Percentiles rank a stretch among this genome's conserved stretches.
These are phyloP conservation scores for Neelides sp. DNA, from an alignment of 1,140 invertebrate genomes.

Conservation along the genomic window DNA sequence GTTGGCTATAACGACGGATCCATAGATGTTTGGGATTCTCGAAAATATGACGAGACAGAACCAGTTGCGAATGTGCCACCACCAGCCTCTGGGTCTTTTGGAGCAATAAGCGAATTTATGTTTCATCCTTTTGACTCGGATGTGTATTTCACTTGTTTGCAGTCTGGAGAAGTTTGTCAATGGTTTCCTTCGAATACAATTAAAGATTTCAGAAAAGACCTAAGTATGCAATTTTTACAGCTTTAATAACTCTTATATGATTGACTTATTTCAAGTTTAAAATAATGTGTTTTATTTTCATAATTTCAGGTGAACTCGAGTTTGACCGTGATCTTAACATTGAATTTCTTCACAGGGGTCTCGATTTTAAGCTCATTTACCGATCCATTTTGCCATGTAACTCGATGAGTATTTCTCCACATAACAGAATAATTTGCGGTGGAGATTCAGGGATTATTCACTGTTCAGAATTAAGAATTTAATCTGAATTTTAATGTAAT, in stretches of 20 bases:
- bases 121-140: constrained; percentile 24
- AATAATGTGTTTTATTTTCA: not conserved
- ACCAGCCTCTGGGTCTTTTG: constrained; percentile 2
- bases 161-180: constrained; percentile 16
- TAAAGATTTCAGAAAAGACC: constrained; percentile 6
- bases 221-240: constrained; percentile 2
- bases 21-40: constrained; percentile 24
- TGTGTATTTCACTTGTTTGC: constrained; percentile 23
- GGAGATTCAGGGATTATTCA: constrained; percentile 22
- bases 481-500: no score
- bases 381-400: constrained; percentile 20
- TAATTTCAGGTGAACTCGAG: constrained; percentile 11
- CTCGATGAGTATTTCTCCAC: constrained; percentile 18
- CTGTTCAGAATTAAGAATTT: constrained; percentile 20
- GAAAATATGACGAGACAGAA: constrained; percentile 9
- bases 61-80: constrained; percentile 21
- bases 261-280: not conserved
- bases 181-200: constrained; percentile 18
- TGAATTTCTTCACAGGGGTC: constrained; percentile 17
- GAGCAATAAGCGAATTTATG: constrained; percentile 18
- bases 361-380: constrained; percentile 16
- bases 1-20: constrained; percentile 25
- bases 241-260: not conserved
- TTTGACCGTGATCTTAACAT: constrained; percentile 16
- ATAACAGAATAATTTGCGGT: constrained; percentile 21